phyloP scores from a whole-genome alignment of 2,797 vertebrate species.

The Coregonus suidteri region DNA sequence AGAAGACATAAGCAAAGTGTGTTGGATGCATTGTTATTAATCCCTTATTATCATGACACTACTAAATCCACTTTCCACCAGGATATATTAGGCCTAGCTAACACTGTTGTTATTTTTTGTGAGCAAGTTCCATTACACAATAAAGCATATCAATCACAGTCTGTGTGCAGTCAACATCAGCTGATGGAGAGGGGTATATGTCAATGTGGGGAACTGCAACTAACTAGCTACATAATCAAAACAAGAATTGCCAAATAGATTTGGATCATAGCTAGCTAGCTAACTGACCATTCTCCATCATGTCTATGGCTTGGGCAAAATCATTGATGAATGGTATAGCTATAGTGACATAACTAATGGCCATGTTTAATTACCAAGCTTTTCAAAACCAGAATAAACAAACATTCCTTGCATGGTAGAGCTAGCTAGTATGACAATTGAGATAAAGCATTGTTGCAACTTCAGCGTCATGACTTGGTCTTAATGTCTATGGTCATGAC shows the following conservation, averaged over 20 bases:
- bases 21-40: neutral
- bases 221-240: neutral
- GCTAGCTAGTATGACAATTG: neutral
- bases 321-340: neutral
- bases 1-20: neutral
- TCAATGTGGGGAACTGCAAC: neutral
- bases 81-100: neutral
- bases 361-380: neutral
- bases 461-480: too few species aligned
- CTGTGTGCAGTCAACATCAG: neutral
- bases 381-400: neutral
- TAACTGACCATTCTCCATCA: neutral
- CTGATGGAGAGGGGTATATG: neutral
- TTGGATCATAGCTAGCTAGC: neutral
- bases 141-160: neutral
- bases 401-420: neutral
- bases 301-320: neutral
- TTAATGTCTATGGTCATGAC: neutral
- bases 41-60: neutral
- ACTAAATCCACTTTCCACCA: neutral
- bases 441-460: neutral
- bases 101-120: too few species aligned
- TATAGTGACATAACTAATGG: neutral
- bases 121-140: neutral
- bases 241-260: neutral